These are phyloP conservation scores for Hylyphantes graminicola DNA, from an alignment of 1,140 invertebrate genomes.

Conservation along the genomic window DNA sequence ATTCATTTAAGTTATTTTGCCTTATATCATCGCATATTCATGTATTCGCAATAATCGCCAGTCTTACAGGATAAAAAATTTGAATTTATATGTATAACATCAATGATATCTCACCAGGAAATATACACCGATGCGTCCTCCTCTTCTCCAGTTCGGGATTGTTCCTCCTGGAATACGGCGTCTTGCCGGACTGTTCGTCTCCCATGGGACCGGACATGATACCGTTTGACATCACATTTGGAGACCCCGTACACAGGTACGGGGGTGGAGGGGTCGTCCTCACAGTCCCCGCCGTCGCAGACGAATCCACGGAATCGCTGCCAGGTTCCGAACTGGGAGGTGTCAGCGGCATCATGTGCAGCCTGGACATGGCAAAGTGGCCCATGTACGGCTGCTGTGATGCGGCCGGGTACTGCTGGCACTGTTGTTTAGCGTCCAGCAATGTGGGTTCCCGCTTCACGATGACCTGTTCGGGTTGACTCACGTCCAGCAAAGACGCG, in stretches of 20 bases:
- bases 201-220: conserved; percentile 12
- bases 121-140: conserved; percentile 94
- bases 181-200: conserved; percentile 65
- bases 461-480: conserved; percentile 41
- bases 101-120: conserved; percentile 78
- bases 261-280: conserved; percentile 64
- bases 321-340: conserved; percentile 86
- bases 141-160: conserved; percentile 96
- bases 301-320: conserved; percentile 58
- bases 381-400: conserved; percentile 31
- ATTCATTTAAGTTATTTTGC: too few species aligned
- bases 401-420: background rate
- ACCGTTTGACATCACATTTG: conserved; percentile 72
- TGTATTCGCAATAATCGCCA: too few species aligned
- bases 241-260: conserved; percentile 70
- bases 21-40: too few species aligned
- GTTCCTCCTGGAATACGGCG: conserved; percentile 88
- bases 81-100: too few species aligned
- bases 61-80: too few species aligned
- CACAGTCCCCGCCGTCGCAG: conserved; percentile 15
- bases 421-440: background rate
- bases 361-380: conserved; percentile 33
- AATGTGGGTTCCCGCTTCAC: conserved; percentile 25
- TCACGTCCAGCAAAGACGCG: conserved; percentile 37
- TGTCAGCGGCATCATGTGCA: conserved; percentile 72